phyloP scores from a whole-genome alignment of 2,797 vertebrate species.

The Podarcis lilfordi region DNA sequence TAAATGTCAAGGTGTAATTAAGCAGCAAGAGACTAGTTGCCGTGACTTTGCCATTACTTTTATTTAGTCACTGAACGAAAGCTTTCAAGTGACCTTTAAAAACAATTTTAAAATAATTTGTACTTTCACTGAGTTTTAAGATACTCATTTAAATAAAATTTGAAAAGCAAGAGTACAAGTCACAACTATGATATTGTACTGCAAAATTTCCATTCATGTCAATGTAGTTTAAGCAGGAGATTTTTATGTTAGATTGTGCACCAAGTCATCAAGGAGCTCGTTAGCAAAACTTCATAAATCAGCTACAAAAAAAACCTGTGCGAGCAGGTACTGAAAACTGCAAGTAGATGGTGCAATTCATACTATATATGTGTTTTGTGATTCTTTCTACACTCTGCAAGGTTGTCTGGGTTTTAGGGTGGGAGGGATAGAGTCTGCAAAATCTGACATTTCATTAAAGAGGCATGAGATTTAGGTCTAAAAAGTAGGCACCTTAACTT shows the following conservation, averaged over 20 bases:
- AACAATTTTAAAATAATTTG: conserved; percentile 59
- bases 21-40: conserved; percentile 43
- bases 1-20: conserved; percentile 74
- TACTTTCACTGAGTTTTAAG: conserved; percentile 56
- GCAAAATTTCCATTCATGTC: not conserved
- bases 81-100: conserved; percentile 73
- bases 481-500: not conserved
- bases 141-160: conserved; percentile 50
- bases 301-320: not conserved
- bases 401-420: not conserved
- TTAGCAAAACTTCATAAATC: not conserved
- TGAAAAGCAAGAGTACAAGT: not conserved
- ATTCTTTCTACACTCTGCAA: not conserved
- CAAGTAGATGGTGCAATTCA: not conserved
- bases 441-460: not conserved
- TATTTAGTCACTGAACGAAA: conserved; percentile 60
- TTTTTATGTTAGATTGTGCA: not conserved
- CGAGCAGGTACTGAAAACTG: not conserved
- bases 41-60: conserved; percentile 69
- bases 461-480: not conserved
- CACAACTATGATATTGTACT: not conserved
- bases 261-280: not conserved
- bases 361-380: not conserved
- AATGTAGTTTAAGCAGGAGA: not conserved
- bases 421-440: not conserved